Conservation (phyloP, 2,113 vertebrate species). For the Enhydra lutris region DNA sequence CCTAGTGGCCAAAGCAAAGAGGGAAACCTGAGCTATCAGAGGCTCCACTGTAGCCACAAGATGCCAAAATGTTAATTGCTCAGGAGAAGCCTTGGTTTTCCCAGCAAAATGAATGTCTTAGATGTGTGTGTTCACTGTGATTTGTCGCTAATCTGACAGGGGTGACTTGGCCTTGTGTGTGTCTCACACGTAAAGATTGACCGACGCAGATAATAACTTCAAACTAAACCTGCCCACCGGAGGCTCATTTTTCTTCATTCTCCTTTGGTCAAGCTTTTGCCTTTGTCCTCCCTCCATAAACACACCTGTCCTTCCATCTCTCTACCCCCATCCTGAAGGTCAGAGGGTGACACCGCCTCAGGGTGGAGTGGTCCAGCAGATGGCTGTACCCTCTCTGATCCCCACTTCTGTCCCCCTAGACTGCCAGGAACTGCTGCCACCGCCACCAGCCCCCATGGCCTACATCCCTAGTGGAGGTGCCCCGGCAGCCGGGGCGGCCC, state of each 20-base stretch:
- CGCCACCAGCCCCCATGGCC: slow-evolving; percentile 85
- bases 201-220: background rate
- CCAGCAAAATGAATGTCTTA: background rate
- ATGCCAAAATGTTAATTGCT: background rate
- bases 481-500: slow-evolving; percentile 33
- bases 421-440: slow-evolving; percentile 76
- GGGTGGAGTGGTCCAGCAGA: too few species aligned
- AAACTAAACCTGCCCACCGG: rapidly evolving
- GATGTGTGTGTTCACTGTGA: background rate
- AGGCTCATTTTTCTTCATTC: background rate
- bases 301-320: background rate
- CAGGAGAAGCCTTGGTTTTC: background rate
- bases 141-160: background rate
- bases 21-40: background rate
- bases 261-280: background rate
- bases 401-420: slow-evolving; percentile 66
- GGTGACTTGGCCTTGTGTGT: background rate
- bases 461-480: slow-evolving; percentile 84
- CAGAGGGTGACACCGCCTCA: background rate
- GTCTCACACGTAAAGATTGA: background rate
- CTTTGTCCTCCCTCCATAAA: rapidly evolving
- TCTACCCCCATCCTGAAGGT: background rate
- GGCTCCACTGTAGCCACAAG: background rate
- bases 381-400: slow-evolving; percentile 21
- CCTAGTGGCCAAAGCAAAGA: background rate